Percentiles rank a stretch among this genome's conserved stretches.
Evolutionary conservation across 2,113 vertebrate genomes (phyloP).

Genomic region (Anoplopoma fimbria): DNA sequence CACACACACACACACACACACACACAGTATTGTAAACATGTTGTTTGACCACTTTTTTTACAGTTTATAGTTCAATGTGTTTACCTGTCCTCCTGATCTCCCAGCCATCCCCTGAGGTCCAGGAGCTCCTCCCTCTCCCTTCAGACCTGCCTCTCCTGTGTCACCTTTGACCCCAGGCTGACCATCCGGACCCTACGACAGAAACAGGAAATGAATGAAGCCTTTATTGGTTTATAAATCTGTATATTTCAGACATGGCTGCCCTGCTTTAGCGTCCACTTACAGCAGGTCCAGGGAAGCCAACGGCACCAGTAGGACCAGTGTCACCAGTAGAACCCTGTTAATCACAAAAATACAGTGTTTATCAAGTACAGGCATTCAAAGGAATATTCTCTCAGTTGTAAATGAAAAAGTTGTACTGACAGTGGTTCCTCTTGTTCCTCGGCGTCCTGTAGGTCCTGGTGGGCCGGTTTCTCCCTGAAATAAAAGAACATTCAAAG

Average conservation of each 20-base stretch:
- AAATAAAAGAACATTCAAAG: constrained; percentile 51
- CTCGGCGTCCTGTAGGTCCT: constrained; percentile 92
- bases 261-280: constrained; percentile 39
- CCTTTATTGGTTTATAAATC: neutral
- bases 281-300: constrained; percentile 94
- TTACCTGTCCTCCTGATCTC: constrained; percentile 89
- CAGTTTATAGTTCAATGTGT: too few species aligned
- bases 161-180: constrained; percentile 97
- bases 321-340: constrained; percentile 94
- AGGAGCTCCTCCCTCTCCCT: constrained; percentile 92
- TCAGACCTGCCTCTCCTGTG: constrained; percentile 91
- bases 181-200: constrained; percentile 91
- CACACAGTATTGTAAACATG: neutral
- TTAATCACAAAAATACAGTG: constrained; percentile 15
- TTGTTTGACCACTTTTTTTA: neutral
- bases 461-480: constrained; percentile 94
- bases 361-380: neutral
- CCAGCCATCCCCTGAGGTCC: constrained; percentile 94
- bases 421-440: constrained; percentile 93
- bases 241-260: neutral
- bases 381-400: neutral
- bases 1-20: neutral
- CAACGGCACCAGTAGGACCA: constrained; percentile 92
- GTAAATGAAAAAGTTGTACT: constrained; percentile 73
- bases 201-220: neutral